These are phyloP conservation scores for Pocillopora damicornis DNA, from an alignment of 64 coral and sea anemone species.

Conservation along the genomic window DNA sequence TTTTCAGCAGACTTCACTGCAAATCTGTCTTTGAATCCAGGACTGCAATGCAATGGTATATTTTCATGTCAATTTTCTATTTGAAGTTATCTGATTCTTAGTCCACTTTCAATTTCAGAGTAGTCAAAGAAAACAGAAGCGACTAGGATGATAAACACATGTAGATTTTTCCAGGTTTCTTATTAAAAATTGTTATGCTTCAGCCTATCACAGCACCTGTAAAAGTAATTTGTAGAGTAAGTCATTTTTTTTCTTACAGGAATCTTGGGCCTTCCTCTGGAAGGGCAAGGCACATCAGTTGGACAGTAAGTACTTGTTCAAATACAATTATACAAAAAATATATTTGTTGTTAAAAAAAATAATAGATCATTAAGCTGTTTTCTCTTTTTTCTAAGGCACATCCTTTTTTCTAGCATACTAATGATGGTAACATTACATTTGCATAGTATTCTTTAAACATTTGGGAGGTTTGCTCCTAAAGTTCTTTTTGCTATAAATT, in stretches of 20 bases:
- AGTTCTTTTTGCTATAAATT: too few relatives aligned
- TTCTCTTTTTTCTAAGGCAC: too few relatives aligned
- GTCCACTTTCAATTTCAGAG: background rate
- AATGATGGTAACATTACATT: too few relatives aligned
- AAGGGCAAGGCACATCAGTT: background rate
- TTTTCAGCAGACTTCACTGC: constrained; percentile 9
- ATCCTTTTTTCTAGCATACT: too few relatives aligned
- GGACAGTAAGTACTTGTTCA: background rate
- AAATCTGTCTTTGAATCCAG: background rate
- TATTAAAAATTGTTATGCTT: background rate
- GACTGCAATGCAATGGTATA: constrained; percentile 1
- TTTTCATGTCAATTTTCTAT: background rate
- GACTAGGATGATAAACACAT: too few relatives aligned
- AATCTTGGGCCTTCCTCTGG: background rate
- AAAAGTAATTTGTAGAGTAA: background rate
- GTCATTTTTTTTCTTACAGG: background rate
- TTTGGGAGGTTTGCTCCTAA: too few relatives aligned
- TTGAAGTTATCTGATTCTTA: background rate
- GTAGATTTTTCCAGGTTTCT: too few relatives aligned
- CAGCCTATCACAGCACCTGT: background rate
- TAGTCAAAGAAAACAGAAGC: too few relatives aligned
- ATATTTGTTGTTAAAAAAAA: too few relatives aligned
- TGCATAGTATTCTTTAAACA: too few relatives aligned
- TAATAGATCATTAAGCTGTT: too few relatives aligned
- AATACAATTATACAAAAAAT: too few relatives aligned